Base-by-base conservation (phyloP, 2,888 invertebrate genomes). In the Deroplatys truncata region DNA sequence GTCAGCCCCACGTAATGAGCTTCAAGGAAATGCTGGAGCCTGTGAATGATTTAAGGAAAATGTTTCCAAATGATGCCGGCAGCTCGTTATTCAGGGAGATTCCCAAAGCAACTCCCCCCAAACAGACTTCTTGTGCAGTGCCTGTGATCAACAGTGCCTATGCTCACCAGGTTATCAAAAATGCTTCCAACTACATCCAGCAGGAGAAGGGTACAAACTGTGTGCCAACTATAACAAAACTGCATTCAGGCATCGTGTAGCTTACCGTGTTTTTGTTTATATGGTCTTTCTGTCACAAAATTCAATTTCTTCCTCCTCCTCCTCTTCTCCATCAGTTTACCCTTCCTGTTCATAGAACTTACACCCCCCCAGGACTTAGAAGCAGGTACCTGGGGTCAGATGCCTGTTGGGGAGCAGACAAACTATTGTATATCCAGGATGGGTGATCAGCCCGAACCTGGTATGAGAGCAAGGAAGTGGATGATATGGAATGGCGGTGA, bases 161-260 rank as follows among this genome's bases (percentile, higher is more conserved):
- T 29, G 31, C 84, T 82, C 56, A 85, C 35, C 49, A 29, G 85
- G 49, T 43, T 25, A 35, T 43, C 43, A 43, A 43, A 85, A 28
- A 16, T 43, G n/a, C 16, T n/a, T 29, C 35, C 16, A n/a, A 85
- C 5, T 49, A n/a, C 9, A 9, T 29, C 13, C 28, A 85, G 13
- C 49, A 49, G n/a, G 43, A 28, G 31, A 84, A 16, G 82, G 85
- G 82, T 35, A 85, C 89, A 4, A 89, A 89, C 28, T 89, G 89
- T 89, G 89, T 89, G 72, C 89, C 89, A 20, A 89, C 89, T 28
- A 89, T 89, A n/a, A 89, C 89, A 35, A 89, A 85, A 85, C 56
- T 72, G 20, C 56, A 72, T 25, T 72, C 56, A 25, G 56, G 56
- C 9, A 72, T 72, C 20, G 3, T 72, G 25, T 72, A 25, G 7